Base-by-base conservation (phyloP, 1,140 invertebrate genomes). In the Lordiphosa clarofinis region DNA sequence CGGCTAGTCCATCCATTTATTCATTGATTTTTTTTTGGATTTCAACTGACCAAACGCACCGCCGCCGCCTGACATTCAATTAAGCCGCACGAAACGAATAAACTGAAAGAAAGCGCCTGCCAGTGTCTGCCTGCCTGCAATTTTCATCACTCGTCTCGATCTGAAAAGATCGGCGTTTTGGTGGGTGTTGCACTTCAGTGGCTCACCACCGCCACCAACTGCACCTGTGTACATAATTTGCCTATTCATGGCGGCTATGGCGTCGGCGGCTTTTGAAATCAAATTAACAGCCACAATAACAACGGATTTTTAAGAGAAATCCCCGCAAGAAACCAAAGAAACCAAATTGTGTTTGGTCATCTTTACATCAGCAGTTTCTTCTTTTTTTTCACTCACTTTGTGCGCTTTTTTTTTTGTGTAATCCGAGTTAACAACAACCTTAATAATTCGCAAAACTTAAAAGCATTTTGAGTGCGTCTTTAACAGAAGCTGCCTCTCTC, bases 381-480 rank as follows among this genome's bases (percentile, higher is more conserved):
- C 3, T 19, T 19, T 19, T 19, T 72, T 54, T 58, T 57, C 6
- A 6, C 39, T 4, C 21, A 19, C 12, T 4, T 52, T 47, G 2
- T 36, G 2, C 8, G 11, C 12, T 10, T 43, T 54, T 4, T 35
- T 48, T 19, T 35, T 35, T 35, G 31, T 47, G 24, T 47, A 47
- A 47, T 24, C 40, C 19, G 40, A 60, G 28, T 31, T 31, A 31
- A 31, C 28, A 31, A 31, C 28, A 31, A 31, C 28, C 5, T 31
- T 31, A 31, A 31, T 31, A 31, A 35, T 56, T 61, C 43, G 73
- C 74, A 67, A 78, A 78, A 78, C 73, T 69, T 78, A 78, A 78
- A 78, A 78, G 73, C 73, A 78, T 78, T 78, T 78, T 78, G 69
- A 78, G 63, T 78, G 73, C 56, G 73, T 78, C 73, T 78, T 78